A percentile compares a stretch with the other conserved stretches of the same genome.
Evolutionary conservation across 2,113 vertebrate species (phyloP).

Genomic region (Lagopus leucura): DNA sequence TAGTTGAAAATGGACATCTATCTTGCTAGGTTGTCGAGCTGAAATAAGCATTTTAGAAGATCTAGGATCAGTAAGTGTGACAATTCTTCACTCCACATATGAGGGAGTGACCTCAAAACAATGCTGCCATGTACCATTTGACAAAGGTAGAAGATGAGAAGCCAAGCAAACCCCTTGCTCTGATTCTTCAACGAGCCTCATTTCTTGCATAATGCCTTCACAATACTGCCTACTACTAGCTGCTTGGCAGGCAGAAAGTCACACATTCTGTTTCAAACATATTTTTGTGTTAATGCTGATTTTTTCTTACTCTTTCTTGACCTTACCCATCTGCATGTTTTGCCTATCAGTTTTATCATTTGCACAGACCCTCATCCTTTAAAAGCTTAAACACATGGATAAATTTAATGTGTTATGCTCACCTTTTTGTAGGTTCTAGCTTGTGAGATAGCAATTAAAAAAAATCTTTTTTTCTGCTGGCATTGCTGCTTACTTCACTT

Average conservation of each 20-base stretch:
- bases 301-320: conserved; percentile 37
- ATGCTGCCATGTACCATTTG: not conserved
- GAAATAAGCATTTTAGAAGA: not conserved
- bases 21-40: not conserved
- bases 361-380: conserved; percentile 10
- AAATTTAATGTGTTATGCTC: not conserved
- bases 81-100: not conserved
- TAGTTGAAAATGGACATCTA: not conserved
- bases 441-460: not conserved
- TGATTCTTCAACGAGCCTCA: not conserved
- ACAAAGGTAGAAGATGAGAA: not conserved
- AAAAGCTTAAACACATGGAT: not conserved
- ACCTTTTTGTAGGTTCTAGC: conserved; percentile 13
- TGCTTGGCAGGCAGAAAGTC: conserved; percentile 48
- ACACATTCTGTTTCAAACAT: conserved; percentile 57
- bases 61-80: not conserved
- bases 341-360: conserved; percentile 41
- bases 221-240: conserved; percentile 48
- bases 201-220: not conserved
- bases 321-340: conserved; percentile 66
- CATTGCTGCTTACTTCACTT: not conserved
- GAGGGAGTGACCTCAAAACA: not conserved
- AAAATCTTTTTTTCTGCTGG: not conserved
- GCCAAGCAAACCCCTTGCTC: not conserved
- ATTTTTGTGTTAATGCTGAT: conserved; percentile 31